phyloP scores from a whole-genome alignment of 2,113 vertebrate genomes.

The Zootoca vivipara region DNA sequence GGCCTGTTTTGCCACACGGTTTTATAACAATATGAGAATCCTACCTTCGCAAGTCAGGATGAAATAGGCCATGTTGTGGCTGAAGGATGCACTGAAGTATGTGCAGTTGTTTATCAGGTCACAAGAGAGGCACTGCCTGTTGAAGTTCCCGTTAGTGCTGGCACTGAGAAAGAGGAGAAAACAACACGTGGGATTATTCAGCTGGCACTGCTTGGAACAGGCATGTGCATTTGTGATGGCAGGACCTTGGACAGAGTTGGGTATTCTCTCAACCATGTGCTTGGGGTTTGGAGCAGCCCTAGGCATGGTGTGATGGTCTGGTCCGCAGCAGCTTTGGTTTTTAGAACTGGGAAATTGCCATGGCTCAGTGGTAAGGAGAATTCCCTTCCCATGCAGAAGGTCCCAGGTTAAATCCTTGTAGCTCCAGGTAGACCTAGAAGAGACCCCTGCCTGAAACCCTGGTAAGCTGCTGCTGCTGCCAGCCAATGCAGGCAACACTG shows the following conservation, averaged over 20 bases:
- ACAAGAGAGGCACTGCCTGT: constrained; percentile 92
- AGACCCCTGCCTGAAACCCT: too few relatives aligned
- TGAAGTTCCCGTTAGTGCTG: constrained; percentile 89
- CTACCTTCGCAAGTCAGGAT: constrained; percentile 91
- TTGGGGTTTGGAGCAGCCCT: background rate
- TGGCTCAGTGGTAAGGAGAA: too few relatives aligned
- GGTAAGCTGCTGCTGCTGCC: too few relatives aligned
- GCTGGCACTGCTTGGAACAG: constrained; percentile 29
- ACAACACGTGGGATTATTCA: background rate
- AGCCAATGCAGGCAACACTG: too few relatives aligned
- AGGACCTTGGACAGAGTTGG: background rate
- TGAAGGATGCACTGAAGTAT: constrained; percentile 90
- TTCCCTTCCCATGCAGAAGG: too few relatives aligned
- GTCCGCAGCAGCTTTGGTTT: background rate
- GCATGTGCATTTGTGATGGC: constrained; percentile 21
- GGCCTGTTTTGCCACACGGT: too few relatives aligned
- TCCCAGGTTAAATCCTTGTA: too few relatives aligned
- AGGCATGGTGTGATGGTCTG: background rate
- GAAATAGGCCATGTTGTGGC: constrained; percentile 85
- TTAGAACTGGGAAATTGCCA: too few relatives aligned
- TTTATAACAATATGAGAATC: background rate
- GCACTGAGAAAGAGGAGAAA: constrained; percentile 78
- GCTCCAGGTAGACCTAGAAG: too few relatives aligned
- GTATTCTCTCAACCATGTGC: background rate
- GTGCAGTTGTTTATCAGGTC: constrained; percentile 86